A percentile compares a stretch with the other conserved stretches of the same genome.
phyloP scores from a whole-genome alignment of 37 sponge, comb jelly and placozoan genomes.

The Dysidea cf. avara region DNA sequence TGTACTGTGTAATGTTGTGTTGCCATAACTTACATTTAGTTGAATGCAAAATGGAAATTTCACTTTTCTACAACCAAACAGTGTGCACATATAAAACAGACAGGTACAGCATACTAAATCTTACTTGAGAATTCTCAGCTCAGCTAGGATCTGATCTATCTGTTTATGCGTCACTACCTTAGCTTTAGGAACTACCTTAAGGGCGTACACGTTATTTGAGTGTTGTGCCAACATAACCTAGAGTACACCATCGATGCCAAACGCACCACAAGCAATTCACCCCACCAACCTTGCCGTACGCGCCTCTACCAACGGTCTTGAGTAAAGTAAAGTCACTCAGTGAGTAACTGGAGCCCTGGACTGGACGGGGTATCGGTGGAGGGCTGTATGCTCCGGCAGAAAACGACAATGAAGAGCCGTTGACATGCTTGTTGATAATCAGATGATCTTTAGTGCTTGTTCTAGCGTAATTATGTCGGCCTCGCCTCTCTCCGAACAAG shows the following conservation, averaged over 20 bases:
- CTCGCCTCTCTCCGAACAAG: no score
- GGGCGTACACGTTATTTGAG: conserved; percentile 49
- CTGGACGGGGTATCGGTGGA: no score
- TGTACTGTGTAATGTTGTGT: not conserved
- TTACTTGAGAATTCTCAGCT: conserved; percentile 70
- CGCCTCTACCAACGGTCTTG: conserved; percentile 77
- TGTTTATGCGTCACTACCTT: conserved; percentile 70
- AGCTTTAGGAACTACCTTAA: conserved; percentile 80
- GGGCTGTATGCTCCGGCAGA: no score
- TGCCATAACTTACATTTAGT: not conserved
- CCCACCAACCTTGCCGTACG: conserved; percentile 82
- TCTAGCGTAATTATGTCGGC: no score
- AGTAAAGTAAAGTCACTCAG: conserved; percentile 65
- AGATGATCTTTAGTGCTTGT: no score
- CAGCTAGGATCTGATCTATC: conserved; percentile 60
- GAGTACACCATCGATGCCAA: not conserved
- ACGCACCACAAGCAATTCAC: not conserved
- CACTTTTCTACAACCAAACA: not conserved
- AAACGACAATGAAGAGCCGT: no score
- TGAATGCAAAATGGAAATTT: conserved; percentile 2
- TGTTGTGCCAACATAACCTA: conserved; percentile 68
- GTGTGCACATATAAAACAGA: not conserved
- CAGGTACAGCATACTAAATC: not conserved
- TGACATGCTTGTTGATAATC: no score
- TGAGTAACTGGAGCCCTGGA: no score